These are phyloP conservation scores for Medauroidea extradentata DNA, from an alignment of 1,140 invertebrate genomes.

Conservation along the genomic window DNA sequence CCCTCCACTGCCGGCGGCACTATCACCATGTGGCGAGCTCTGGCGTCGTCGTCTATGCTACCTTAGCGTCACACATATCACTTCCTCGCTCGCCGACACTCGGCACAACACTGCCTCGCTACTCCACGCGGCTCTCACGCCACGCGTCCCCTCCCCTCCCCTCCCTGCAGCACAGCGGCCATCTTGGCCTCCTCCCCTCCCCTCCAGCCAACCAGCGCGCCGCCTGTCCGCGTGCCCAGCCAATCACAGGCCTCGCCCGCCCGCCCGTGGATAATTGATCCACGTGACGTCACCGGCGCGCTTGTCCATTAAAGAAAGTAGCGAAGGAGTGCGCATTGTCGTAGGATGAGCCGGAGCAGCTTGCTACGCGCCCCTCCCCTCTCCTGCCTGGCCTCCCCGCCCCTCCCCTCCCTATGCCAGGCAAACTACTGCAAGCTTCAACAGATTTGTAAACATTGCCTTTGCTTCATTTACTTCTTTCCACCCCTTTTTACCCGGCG, in stretches of 20 bases:
- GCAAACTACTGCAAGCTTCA: no score
- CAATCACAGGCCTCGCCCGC: slow-evolving; percentile 2
- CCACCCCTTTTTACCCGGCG: no score
- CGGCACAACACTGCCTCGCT: neutral
- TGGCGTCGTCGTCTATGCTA: neutral
- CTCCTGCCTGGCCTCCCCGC: no score
- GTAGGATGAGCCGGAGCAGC: no score
- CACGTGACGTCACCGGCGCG: slow-evolving; percentile 7
- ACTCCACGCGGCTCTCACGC: neutral
- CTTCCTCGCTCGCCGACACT: neutral
- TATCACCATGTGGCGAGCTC: slow-evolving; percentile 6
- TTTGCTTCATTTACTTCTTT: no score
- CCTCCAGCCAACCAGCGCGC: neutral
- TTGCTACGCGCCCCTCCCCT: no score
- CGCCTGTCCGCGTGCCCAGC: neutral
- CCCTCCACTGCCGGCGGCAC: slow-evolving; percentile 11
- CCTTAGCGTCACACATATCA: neutral
- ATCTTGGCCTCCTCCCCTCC: neutral
- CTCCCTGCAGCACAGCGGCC: neutral
- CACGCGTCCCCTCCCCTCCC: neutral
- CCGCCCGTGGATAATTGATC: slow-evolving; percentile 1
- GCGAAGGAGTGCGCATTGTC: no score
- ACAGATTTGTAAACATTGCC: no score
- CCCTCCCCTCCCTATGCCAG: no score
- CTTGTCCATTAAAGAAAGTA: slow-evolving; percentile 5